Percentiles rank a stretch among this genome's conserved stretches.
phyloP scores from a whole-genome alignment of 1,140 invertebrate genomes.

The Oryzaephilus surinamensis region DNA sequence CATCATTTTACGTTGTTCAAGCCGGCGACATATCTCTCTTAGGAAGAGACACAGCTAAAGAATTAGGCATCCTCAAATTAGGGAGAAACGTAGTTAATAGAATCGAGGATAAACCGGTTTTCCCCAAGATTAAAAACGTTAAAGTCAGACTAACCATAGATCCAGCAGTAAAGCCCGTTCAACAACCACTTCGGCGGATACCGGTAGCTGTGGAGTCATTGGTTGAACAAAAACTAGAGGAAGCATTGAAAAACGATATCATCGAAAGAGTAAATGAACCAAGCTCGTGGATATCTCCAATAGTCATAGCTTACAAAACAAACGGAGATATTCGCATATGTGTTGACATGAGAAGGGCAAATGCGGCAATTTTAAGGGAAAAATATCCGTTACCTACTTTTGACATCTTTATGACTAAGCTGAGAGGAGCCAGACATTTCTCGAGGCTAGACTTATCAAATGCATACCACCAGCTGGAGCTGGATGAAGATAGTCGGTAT shows the following conservation, averaged over 20 bases:
- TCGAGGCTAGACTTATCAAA: conserved; percentile 27
- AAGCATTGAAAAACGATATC: conserved; percentile 17
- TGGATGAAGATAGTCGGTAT: conserved; percentile 18
- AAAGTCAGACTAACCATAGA: conserved; percentile 22
- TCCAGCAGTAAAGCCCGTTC: conserved; percentile 16
- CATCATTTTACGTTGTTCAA: too few species aligned
- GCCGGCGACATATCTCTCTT: conserved; percentile 11
- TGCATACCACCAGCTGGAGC: conserved; percentile 7
- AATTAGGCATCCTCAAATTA: conserved; percentile 8
- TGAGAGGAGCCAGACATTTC: conserved; percentile 9
- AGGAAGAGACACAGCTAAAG: conserved; percentile 11
- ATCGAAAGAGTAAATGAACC: conserved; percentile 20
- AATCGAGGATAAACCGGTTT: neutral
- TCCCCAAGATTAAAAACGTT: conserved; percentile 23
- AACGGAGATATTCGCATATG: conserved; percentile 25
- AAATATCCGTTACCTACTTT: conserved; percentile 22
- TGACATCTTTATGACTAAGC: conserved; percentile 19
- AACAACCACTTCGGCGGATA: conserved; percentile 18
- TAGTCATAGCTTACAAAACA: conserved; percentile 18
- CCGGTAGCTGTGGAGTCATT: conserved; percentile 17
- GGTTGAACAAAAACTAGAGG: conserved; percentile 18
- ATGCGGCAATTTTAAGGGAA: conserved; percentile 25
- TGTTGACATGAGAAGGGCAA: conserved; percentile 25
- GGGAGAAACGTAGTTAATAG: neutral
- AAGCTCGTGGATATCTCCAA: conserved; percentile 25